phyloP scores from a whole-genome alignment of 1,140 invertebrate species.

The Thereuonema tuberculata region DNA sequence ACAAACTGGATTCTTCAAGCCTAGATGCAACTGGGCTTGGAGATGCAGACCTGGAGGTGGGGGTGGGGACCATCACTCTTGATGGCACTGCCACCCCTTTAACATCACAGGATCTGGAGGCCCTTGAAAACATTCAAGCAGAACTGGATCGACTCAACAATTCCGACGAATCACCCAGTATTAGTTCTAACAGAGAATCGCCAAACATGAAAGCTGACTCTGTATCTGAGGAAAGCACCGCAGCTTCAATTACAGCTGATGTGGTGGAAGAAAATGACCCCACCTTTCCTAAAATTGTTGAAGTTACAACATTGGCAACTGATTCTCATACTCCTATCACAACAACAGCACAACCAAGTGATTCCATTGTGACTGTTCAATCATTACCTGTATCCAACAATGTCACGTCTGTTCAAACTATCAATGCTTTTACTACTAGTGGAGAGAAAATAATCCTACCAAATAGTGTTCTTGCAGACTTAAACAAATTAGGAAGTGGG shows the following conservation, averaged over 20 bases:
- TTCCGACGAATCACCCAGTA: not conserved
- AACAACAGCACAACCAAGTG: not conserved
- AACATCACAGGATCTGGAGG: conserved; percentile 18
- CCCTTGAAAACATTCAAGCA: conserved; percentile 20
- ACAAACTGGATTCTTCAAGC: not conserved
- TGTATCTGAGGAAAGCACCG: not conserved
- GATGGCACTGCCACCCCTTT: conserved; percentile 20
- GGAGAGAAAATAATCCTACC: not conserved
- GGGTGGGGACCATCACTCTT: conserved; percentile 14
- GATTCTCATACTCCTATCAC: not conserved
- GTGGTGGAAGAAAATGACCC: not conserved
- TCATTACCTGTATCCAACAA: no score
- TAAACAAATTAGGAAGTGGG: not conserved
- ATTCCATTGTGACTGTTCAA: no score
- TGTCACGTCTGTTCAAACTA: not conserved
- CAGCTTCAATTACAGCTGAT: not conserved
- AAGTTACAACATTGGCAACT: not conserved
- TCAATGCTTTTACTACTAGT: not conserved
- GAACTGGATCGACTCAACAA: conserved; percentile 8
- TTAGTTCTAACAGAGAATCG: not conserved
- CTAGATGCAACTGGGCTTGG: not conserved
- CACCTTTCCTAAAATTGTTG: no score
- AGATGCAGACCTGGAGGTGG: not conserved
- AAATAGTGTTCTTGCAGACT: not conserved
- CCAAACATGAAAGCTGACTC: no score